phyloP scores from a whole-genome alignment of 2,888 invertebrate species.

The Lasioglossum morio region DNA sequence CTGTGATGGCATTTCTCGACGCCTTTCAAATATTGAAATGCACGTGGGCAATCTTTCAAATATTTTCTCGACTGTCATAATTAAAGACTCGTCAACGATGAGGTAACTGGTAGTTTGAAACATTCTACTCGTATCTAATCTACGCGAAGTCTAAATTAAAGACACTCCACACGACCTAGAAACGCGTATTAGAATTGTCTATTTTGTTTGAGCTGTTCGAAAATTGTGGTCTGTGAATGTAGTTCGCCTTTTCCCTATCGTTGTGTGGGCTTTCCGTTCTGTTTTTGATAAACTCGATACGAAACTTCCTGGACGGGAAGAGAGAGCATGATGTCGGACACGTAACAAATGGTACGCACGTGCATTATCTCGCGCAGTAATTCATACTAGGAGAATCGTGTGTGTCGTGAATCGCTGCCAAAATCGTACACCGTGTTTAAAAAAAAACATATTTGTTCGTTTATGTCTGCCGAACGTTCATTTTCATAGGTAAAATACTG shows the following conservation, averaged over 20 bases:
- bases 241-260: slow-evolving; percentile 70
- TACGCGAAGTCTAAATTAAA: background rate
- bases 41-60: background rate
- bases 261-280: slow-evolving; percentile 78
- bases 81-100: background rate
- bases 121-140: background rate
- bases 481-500: background rate
- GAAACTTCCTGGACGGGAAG: slow-evolving; percentile 75
- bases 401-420: background rate
- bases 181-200: background rate
- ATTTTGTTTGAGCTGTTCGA: slow-evolving; percentile 1
- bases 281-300: slow-evolving; percentile 81
- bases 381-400: slow-evolving; percentile 39
- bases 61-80: background rate
- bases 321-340: slow-evolving; percentile 49
- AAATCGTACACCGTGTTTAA: background rate
- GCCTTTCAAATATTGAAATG: background rate
- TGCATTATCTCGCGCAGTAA: slow-evolving; percentile 62
- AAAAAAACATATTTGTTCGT: background rate
- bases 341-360: slow-evolving; percentile 71
- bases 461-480: background rate
- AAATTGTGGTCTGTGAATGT: slow-evolving; percentile 15
- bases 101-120: background rate
- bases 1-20: background rate
- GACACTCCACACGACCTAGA: background rate